These are phyloP conservation scores for Percina caprodes DNA, from an alignment of 2,113 vertebrate genomes.

Conservation along the genomic window DNA sequence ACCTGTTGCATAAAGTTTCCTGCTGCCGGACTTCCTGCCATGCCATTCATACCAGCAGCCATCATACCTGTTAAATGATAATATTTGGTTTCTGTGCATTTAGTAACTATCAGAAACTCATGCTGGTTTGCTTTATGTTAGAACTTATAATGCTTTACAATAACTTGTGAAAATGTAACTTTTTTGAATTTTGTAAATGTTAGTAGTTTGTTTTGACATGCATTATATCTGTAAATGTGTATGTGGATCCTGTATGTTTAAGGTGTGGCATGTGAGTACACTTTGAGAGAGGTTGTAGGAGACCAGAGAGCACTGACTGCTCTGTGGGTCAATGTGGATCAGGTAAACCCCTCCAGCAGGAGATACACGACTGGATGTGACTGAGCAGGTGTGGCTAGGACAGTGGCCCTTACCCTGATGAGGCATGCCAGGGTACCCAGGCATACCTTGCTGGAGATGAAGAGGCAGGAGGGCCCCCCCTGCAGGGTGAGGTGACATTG, in stretches of 20 bases:
- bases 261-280: slow-evolving; percentile 33
- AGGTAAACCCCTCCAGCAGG: slow-evolving; percentile 83
- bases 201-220: slow-evolving; percentile 66
- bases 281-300: slow-evolving; percentile 18
- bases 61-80: slow-evolving; percentile 89
- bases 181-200: slow-evolving; percentile 44
- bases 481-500: slow-evolving; percentile 96
- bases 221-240: slow-evolving; percentile 51
- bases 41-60: slow-evolving; percentile 90
- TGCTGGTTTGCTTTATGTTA: slow-evolving; percentile 16
- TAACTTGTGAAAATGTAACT: slow-evolving; percentile 41
- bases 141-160: slow-evolving; percentile 3
- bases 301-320: slow-evolving; percentile 43
- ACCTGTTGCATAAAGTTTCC: slow-evolving; percentile 95
- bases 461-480: slow-evolving; percentile 91
- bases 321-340: slow-evolving; percentile 63
- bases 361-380: slow-evolving; percentile 82
- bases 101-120: neutral
- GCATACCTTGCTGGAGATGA: slow-evolving; percentile 94
- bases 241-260: slow-evolving; percentile 20
- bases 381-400: slow-evolving; percentile 79
- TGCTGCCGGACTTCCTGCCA: slow-evolving; percentile 90
- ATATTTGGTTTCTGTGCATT: slow-evolving; percentile 21
- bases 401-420: slow-evolving; percentile 93
- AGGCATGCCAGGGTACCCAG: slow-evolving; percentile 95